Evolutionary conservation across 2,888 invertebrate species (phyloP).

Genomic region (Augiades crinisus): DNA sequence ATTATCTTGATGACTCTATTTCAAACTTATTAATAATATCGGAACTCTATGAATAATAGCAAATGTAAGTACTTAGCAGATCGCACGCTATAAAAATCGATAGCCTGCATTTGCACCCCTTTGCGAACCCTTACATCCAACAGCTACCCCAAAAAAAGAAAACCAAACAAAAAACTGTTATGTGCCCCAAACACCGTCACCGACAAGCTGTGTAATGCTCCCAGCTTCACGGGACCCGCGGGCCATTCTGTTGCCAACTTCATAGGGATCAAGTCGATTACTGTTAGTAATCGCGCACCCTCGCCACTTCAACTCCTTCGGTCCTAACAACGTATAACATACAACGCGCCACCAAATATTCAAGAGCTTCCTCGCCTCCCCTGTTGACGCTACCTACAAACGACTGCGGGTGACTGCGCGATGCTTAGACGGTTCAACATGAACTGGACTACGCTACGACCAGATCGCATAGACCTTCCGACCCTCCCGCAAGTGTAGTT

Average conservation of each 20-base stretch:
- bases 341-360: conserved; percentile 41
- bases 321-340: conserved; percentile 40
- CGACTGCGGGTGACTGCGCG: conserved; percentile 42
- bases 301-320: conserved; percentile 46
- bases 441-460: conserved; percentile 31
- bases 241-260: conserved; percentile 65
- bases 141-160: too few species aligned
- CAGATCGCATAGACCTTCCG: conserved; percentile 19
- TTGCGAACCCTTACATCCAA: too few species aligned
- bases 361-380: conserved; percentile 42
- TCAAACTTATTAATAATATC: too few species aligned
- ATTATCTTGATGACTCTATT: too few species aligned
- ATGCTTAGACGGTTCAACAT: conserved; percentile 40
- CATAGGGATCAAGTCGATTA: conserved; percentile 61
- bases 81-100: too few species aligned
- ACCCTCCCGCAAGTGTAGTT: conserved; percentile 34
- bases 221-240: too few species aligned
- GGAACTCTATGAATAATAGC: too few species aligned
- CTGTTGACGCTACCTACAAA: conserved; percentile 31
- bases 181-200: too few species aligned
- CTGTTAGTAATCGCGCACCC: conserved; percentile 23
- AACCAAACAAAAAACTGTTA: too few species aligned
- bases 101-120: too few species aligned
- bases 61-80: too few species aligned
- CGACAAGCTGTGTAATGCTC: too few species aligned